Conservation (phyloP, 2,797 vertebrate species). For the Podargus strigoides region DNA sequence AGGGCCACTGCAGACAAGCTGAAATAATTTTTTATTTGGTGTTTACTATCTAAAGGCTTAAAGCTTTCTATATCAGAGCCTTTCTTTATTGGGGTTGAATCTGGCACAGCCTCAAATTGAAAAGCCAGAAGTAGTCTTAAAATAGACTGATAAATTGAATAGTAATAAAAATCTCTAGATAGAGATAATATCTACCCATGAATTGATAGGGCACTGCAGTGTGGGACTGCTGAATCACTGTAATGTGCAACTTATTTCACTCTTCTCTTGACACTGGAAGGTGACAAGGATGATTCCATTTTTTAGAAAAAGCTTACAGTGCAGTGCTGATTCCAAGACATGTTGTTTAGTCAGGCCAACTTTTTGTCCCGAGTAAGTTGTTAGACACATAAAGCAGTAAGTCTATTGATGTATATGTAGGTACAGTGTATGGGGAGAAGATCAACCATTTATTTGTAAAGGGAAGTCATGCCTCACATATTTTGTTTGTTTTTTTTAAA, state of each 20-base stretch:
- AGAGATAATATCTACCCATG: neutral
- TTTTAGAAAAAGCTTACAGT: neutral
- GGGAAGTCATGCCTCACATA: neutral
- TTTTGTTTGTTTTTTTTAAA: neutral
- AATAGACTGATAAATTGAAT: neutral
- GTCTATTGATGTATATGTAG: neutral
- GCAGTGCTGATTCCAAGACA: neutral
- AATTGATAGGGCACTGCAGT: neutral
- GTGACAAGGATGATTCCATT: neutral
- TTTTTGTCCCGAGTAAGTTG: neutral
- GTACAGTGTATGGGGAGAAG: neutral
- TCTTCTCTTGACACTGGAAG: neutral
- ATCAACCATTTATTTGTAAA: neutral
- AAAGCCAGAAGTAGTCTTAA: neutral
- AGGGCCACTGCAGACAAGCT: neutral
- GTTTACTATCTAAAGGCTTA: neutral
- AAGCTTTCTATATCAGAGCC: neutral
- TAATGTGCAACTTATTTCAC: neutral
- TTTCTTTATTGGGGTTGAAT: neutral
- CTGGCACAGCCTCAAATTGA: neutral
- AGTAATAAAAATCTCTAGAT: neutral
- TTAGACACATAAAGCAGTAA: neutral
- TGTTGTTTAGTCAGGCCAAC: neutral
- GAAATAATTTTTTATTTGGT: neutral
- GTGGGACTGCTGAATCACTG: neutral